Evolutionary conservation across 2,888 invertebrate genomes (phyloP), one percentile per base, ranked within the genome.

Genomic region (Hypercompe scribonia): DNA sequence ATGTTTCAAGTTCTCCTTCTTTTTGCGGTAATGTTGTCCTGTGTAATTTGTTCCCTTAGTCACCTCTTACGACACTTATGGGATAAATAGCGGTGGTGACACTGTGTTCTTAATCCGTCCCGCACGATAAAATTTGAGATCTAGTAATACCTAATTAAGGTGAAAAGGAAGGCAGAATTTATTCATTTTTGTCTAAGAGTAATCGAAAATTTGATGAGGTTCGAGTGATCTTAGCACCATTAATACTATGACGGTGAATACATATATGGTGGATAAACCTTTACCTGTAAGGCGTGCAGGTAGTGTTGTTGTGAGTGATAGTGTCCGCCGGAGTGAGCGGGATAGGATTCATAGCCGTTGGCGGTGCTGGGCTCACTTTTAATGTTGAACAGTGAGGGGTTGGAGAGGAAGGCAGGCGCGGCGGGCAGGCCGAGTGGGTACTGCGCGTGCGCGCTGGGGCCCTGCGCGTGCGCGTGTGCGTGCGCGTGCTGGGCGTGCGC

Each of bases 241-340:
- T 7, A 39, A 39, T 39, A 11, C 39, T 39, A 11, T 39, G 39
- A 15, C 15, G 4, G 42, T 42, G 42, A 42, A 15, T 18, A 42
- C 15, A n/a, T 46, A 46, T 15, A n/a, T 50, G 34, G 8, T 13
- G 31, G 34, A 24, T 46, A 34, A 42, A 21, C 33, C 71, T n/a
- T 68, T 72, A 94, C 93, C 90, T 95, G 95, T 78, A 96, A 90
- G 42, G 96, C 96, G 87, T 96, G 96, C 80, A 96, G 89, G 86
- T 96, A 96, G 85, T 96, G 96, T 72, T 93, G 96, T 81, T 96
- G 96, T 74, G 91, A 91, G 90, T 93, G 94, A 87, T 92, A 94
- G 82, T 91, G 94, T 74, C 82, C 81, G 67, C 81, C 80, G 75
- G 91, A 84, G 86, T 91, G 91, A 77, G 90, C 82, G 72, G 90